Base-by-base conservation (phyloP, 2,113 vertebrate genomes). In the Passer montanus region DNA sequence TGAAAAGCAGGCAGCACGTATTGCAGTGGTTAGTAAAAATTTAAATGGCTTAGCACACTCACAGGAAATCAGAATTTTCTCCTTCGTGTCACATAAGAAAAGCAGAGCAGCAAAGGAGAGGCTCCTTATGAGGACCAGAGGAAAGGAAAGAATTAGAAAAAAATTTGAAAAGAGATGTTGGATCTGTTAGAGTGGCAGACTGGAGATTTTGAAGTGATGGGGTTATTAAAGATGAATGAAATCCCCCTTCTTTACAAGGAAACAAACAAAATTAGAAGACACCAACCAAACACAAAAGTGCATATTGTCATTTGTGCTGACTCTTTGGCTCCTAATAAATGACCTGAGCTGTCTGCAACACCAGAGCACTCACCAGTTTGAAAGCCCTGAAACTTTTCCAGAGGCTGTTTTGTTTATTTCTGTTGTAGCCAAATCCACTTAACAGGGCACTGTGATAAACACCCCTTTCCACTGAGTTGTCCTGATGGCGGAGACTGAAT, bases 361-460 rank as follows among this genome's bases (percentile, higher is more conserved):
- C 19, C 82, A 66, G 49, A 85, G 55, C 67, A 43, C 49, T 85
- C 70, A 33, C 21, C 20, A 66, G 16, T 39, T 24, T 35, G 78
- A 76, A 85, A 78, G 78, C 44, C 19, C 70, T 60, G 66, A 87
- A 87, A 35, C 67, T 76, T 66, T 69, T 60, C 70, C 85, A 90
- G 50, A 62, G 63, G 27, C 26, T 85, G 55, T 84, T 94, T 72
- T 90, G 46, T 94, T 95, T 93, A 77, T 92, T 92, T 92, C 90
- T 67, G 37, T 69, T 90, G 72, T 33, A 70, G 28, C 73, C 68
- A 62, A 56, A 84, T 43, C 53, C 59, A 77, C 72, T 93, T 93
- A 80, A 83, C 33, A 14, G 44, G 79, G 59, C 59, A 49, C 75
- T 56, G 53, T 52, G 67, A 85, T 76, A 90, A 91, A 95, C 49